Evolutionary conservation across 1,140 invertebrate genomes (phyloP), one percentile per base, ranked within the genome.

Genomic region (Centruroides sculpturatus): DNA sequence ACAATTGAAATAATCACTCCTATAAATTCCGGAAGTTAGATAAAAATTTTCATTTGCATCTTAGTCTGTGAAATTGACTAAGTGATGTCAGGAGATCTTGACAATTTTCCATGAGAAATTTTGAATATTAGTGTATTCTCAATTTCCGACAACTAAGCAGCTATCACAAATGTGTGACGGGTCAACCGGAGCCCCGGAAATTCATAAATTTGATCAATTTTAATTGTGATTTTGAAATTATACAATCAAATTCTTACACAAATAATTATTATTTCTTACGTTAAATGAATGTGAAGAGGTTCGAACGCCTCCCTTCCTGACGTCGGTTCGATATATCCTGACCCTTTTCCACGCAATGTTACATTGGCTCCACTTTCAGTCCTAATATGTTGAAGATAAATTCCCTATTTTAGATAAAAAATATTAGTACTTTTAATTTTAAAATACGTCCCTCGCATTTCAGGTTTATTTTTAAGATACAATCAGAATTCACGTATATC

Each of bases 261-360:
- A 10, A 49, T n/a, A 13, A 46, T 62, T 34, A 55, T 52, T 7
- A 34, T 9, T 50, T 74, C 78, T 78, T 74, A 84, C 79, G 86
- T 83, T 65, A 88, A 77, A 68, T 81, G 83, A 61, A 89, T 77
- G 74, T 88, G 85, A 69, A 89, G 76, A n/a, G 85, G 85, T 70
- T 89, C 86, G 63, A 82, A 78, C 66, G 84, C 83, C 73, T 89
- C 85, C 64, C 75, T 70, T 47, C 81, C 81, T 60, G 79, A 73
- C 57, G 70, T 70, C 34, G 79, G 74, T 68, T 85, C 83, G 13
- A 82, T 67, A 70, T 80, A 83, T 57, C 81, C 81, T 3, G 83
- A 85, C 34, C 81, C 81, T 67, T 81, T 79, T 54, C 83, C 85
- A 69, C 85, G 77, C 55, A 89, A 74, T 3, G 83, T 83, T 13